Evolutionary conservation across 2,888 invertebrate genomes (phyloP).

Genomic region (Brassicogethes aeneus): DNA sequence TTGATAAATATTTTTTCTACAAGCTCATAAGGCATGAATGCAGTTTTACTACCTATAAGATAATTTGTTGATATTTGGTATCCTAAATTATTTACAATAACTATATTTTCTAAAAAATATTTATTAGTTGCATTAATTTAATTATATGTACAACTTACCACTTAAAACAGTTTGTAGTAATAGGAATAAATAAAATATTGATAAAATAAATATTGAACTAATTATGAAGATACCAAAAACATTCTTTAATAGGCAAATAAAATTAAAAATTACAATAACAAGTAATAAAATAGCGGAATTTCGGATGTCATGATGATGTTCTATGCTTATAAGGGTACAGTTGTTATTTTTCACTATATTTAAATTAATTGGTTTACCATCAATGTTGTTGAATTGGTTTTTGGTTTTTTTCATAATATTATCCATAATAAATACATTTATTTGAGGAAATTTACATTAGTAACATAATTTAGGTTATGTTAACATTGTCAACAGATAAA

Average conservation of each 20-base stretch:
- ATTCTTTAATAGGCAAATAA: neutral
- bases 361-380: neutral
- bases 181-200: no score
- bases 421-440: neutral
- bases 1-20: neutral
- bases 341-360: neutral
- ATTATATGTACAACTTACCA: no score
- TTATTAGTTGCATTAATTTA: neutral
- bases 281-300: neutral
- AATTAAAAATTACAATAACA: neutral
- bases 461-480: neutral
- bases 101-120: neutral
- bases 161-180: no score
- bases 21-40: neutral
- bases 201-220: neutral
- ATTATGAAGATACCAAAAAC: neutral
- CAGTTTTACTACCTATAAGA: neutral
- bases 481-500: neutral
- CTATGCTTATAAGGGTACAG: neutral
- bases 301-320: neutral
- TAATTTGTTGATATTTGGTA: neutral
- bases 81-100: neutral
- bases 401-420: neutral
- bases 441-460: neutral
- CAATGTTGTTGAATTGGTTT: neutral